Evolutionary conservation across 2,888 invertebrate genomes (phyloP), one percentile per base, ranked within the genome.

Genomic region (Hirtodrosophila trivittata): DNA sequence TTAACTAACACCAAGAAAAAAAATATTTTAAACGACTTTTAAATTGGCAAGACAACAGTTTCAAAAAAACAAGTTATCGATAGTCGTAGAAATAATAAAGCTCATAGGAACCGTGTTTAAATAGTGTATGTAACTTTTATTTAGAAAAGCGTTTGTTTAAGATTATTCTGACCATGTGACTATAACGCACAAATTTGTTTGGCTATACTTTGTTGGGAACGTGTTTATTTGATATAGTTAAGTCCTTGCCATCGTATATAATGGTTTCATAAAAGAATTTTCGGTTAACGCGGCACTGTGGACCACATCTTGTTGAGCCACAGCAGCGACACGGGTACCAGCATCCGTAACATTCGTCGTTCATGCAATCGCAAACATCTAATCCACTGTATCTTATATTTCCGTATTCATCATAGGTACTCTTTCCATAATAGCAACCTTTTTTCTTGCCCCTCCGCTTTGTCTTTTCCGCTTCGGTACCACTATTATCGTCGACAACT

Each of bases 341-440:
- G 88, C 98, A 98, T 0, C 98, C 98, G 0, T 93, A 92, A 80
- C 98, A 98, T 8, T 92, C 91, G 32, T 92, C 92, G 75, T 94
- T 93, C 68, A 97, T 91, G 87, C 97, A 98, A 89, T 98, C 98
- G 81, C 98, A 98, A 8, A 96, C 84, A 90, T 97, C 95, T 74
- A 92, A 90, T 1, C 94, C 94, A 18, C 93, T 93, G 10, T 91
- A 90, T 14, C 94, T 91, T 69, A 94, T 92, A 28, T 92, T 91
- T 0, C 96, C 96, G 50, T 91, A 92, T 80, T 94, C 94, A 92
- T 97, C 94, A 91, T 95, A 95, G 33, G 92, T 72, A 33, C 47
- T 74, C 46, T 81, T 78, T 4, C 69, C 65, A 18, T 60, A 69
- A 37, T 62, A 56, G 1, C 28, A 37, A 0, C 55, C 59, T 51